A percentile compares a stretch with the other conserved stretches of the same genome.
Conservation (phyloP, 2,888 invertebrate species). For the Cerastoderma edule region DNA sequence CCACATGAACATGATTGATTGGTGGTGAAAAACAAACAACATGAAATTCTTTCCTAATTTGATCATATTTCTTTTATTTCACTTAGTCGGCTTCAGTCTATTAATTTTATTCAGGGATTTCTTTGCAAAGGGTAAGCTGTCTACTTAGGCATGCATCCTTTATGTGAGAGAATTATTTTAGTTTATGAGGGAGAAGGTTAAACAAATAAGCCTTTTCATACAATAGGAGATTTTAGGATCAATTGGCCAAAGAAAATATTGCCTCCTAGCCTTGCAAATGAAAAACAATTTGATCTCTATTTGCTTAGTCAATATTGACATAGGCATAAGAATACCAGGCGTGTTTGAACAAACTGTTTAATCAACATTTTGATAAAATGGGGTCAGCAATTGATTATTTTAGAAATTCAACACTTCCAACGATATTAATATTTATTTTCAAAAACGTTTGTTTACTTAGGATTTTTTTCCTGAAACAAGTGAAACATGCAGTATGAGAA, state of each 20-base stretch:
- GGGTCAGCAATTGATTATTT: conserved; percentile 56
- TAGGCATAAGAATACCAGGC: conserved; percentile 56
- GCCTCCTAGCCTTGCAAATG: conserved; percentile 53
- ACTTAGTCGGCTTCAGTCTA: no score
- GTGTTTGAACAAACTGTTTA: conserved; percentile 60
- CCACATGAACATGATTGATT: no score
- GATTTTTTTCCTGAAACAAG: conserved; percentile 19
- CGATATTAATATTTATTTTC: conserved; percentile 47
- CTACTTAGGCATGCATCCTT: no score
- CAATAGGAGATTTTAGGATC: conserved; percentile 57
- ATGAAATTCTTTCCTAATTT: no score
- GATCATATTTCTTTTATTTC: no score
- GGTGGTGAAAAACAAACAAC: no score
- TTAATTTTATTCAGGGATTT: no score
- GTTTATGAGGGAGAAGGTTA: not conserved
- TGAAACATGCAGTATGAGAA: no score
- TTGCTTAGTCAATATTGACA: conserved; percentile 59
- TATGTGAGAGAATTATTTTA: no score
- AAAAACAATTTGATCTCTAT: conserved; percentile 58
- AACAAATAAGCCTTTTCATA: conserved; percentile 27
- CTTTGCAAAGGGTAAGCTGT: no score
- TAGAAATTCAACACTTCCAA: conserved; percentile 59
- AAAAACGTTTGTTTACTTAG: conserved; percentile 5
- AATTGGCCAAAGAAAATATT: conserved; percentile 60
- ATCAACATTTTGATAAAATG: conserved; percentile 56